These are phyloP conservation scores for Serripes groenlandicus DNA, from an alignment of 2,888 invertebrate genomes.

Conservation along the genomic window DNA sequence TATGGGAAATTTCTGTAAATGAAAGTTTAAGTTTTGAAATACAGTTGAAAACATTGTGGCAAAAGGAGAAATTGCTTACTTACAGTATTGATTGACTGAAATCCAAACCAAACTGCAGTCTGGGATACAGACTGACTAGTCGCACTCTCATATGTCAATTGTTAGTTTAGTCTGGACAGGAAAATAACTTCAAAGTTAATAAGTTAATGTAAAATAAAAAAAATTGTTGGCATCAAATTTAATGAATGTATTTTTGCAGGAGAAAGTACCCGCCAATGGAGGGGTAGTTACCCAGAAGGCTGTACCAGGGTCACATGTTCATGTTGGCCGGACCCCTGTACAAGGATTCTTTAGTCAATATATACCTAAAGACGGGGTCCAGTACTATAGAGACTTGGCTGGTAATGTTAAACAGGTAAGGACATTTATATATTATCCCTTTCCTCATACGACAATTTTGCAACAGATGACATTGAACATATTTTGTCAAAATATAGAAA, in stretches of 20 bases:
- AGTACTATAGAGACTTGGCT: constrained; percentile 97
- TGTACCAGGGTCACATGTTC: constrained; percentile 31
- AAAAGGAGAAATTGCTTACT: not conserved
- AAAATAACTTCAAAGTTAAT: too few relatives aligned
- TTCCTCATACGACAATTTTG: too few relatives aligned
- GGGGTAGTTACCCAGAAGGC: constrained; percentile 42
- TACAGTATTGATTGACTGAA: not conserved
- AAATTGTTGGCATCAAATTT: too few relatives aligned
- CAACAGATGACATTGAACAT: too few relatives aligned
- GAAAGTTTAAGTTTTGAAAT: not conserved
- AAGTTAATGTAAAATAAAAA: too few relatives aligned
- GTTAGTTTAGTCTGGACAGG: too few relatives aligned
- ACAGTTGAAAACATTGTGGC: not conserved
- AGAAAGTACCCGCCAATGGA: constrained; percentile 65
- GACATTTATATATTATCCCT: not conserved
- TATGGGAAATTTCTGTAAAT: too few relatives aligned
- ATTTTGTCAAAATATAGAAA: too few relatives aligned
- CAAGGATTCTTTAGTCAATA: constrained; percentile 85
- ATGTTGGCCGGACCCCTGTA: constrained; percentile 51
- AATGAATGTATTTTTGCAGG: constrained; percentile 61
- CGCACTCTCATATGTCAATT: too few relatives aligned
- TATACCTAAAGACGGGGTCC: constrained; percentile 90
- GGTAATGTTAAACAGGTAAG: constrained; percentile 95
- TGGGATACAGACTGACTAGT: too few relatives aligned
- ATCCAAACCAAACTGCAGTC: too few relatives aligned